Evolutionary conservation across 1,140 invertebrate species (phyloP).

Genomic region (Hyphantria cunea): DNA sequence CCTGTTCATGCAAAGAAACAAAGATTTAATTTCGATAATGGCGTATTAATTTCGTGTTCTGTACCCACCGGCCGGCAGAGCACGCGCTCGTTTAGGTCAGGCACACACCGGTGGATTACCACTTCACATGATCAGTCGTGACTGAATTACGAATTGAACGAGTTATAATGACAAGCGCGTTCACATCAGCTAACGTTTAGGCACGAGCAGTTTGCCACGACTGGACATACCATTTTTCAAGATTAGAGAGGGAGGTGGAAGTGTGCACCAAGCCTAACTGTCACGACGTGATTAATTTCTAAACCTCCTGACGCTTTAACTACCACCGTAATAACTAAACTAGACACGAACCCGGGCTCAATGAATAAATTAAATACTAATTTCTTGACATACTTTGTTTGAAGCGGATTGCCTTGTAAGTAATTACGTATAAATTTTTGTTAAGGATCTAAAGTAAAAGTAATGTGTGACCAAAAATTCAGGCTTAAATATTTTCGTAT

Average conservation of each 20-base stretch:
- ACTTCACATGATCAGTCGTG: slow-evolving; percentile 24
- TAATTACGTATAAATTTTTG: slow-evolving; percentile 65
- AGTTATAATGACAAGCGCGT: slow-evolving; percentile 13
- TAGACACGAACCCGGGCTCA: slow-evolving; percentile 61
- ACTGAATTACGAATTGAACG: slow-evolving; percentile 19
- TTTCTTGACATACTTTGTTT: slow-evolving; percentile 76
- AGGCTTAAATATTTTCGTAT: too few relatives aligned
- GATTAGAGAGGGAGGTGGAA: slow-evolving; percentile 13
- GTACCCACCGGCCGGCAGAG: slow-evolving; percentile 10
- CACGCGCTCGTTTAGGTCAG: slow-evolving; percentile 11
- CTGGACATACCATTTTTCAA: slow-evolving; percentile 25
- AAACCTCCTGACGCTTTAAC: slow-evolving; percentile 47
- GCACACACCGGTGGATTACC: slow-evolving; percentile 13
- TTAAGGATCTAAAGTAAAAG: slow-evolving; percentile 35
- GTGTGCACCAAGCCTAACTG: slow-evolving; percentile 33
- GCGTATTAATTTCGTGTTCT: slow-evolving; percentile 32
- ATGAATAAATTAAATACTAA: slow-evolving; percentile 79
- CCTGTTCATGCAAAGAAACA: slow-evolving; percentile 21
- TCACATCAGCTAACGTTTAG: slow-evolving; percentile 5
- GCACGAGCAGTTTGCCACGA: slow-evolving; percentile 11
- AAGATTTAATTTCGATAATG: slow-evolving; percentile 39
- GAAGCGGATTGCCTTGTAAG: slow-evolving; percentile 67
- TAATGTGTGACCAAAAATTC: slow-evolving; percentile 18
- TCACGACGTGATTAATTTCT: slow-evolving; percentile 59
- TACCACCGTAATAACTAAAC: slow-evolving; percentile 62